phyloP scores from a whole-genome alignment of 2,797 vertebrate genomes.

The Craterocephalus amniculus region DNA sequence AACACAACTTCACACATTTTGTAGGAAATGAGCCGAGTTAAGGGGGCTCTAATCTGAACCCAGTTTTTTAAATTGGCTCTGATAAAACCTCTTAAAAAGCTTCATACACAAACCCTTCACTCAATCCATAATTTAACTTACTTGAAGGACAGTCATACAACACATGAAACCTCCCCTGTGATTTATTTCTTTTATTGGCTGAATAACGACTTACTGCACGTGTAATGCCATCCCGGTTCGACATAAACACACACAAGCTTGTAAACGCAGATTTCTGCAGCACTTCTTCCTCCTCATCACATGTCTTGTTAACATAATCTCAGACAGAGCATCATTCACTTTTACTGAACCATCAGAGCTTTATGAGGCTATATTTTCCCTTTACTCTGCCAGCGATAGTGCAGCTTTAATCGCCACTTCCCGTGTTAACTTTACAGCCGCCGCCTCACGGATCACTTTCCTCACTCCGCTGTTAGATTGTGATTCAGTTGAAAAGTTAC shows the following conservation, averaged over 20 bases:
- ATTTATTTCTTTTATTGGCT: constrained; percentile 52
- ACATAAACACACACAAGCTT: constrained; percentile 17
- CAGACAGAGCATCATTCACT: constrained; percentile 62
- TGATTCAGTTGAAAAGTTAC: constrained; percentile 55
- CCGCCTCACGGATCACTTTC: neutral
- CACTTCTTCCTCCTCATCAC: constrained; percentile 35
- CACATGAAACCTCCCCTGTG: constrained; percentile 17
- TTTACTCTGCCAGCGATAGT: constrained; percentile 46
- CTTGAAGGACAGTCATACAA: constrained; percentile 14
- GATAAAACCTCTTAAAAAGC: constrained; percentile 4
- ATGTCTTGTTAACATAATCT: constrained; percentile 65
- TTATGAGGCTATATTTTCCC: constrained; percentile 64
- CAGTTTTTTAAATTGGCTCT: constrained; percentile 8
- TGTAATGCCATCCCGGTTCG: constrained; percentile 13
- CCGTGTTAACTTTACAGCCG: neutral
- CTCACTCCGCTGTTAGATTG: constrained; percentile 22
- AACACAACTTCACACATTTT: constrained; percentile 12
- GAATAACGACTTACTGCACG: constrained; percentile 23
- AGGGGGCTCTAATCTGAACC: constrained; percentile 15
- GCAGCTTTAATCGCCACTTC: constrained; percentile 48
- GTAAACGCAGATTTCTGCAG: constrained; percentile 19
- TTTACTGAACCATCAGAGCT: constrained; percentile 64
- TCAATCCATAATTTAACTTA: constrained; percentile 39
- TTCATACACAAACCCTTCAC: constrained; percentile 23
- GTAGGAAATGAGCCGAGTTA: constrained; percentile 7